Base-by-base conservation (phyloP, 2,113 vertebrate genomes). In the Marcusenius ussheri region DNA sequence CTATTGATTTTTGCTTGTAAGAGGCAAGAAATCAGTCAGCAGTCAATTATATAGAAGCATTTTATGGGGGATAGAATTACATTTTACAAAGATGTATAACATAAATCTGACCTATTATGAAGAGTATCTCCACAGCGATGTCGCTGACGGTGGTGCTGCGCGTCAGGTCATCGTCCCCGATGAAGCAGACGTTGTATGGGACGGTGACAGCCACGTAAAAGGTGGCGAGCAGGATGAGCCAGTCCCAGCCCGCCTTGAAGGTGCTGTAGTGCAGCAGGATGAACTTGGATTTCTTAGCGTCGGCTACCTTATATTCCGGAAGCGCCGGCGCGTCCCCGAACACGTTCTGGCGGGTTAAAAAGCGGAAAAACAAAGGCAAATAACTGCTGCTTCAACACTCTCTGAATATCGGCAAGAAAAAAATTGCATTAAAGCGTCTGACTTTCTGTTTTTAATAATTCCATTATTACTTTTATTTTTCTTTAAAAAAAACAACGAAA, bases 151-250 rank as follows among this genome's bases (percentile, higher is more conserved):
- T 98, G 87, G 98, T 99, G 97, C 97, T 99, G 94, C 98, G 96
- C n/a, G 97, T 98, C 19, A 98, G 94, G 91, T 99, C 98, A 53
- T 98, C 97, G 2, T 98, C 97, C 83, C 97, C 98, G 74, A 98
- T 98, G 94, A 99, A 99, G 91, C 97, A 99, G 87, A 99, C 98
- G 8, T 99, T 99, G 94, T 99, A 99, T 90, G 98, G 98, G 93
- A 99, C 98, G 13, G 98, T 99, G 93, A 99, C 97, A 27, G 98
- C 98, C 77, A 99, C 98, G 94, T 99, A 99, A 95, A 99, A 99
- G 51, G 98, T 99, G 83, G 98, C 98, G 87, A 99, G 93, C 88
- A 99, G 95, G 93, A 99, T 99, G 91, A 99, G 95, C 98, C 98
- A 99, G 94, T 99, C 98, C 98, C 98, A 99, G 90, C 97, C 98